Evolutionary conservation across 2,888 invertebrate genomes (phyloP).

Genomic region (Drosophila testacea): DNA sequence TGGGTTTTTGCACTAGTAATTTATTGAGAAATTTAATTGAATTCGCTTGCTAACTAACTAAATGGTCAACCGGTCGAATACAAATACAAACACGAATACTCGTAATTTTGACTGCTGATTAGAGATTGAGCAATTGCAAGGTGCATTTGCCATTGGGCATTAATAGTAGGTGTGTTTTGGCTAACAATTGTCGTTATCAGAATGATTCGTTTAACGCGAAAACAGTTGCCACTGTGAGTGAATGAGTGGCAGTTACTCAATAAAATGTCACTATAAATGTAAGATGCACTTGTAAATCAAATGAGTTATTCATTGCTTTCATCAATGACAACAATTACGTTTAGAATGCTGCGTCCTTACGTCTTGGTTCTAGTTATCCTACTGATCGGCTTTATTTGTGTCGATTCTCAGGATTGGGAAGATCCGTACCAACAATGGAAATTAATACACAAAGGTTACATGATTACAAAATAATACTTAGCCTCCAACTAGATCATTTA

Average conservation of each 20-base stretch:
- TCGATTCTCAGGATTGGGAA: neutral
- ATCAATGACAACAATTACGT: neutral
- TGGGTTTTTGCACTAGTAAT: constrained; percentile 69
- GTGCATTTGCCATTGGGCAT: constrained; percentile 4
- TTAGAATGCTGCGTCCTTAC: constrained; percentile 7
- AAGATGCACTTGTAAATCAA: neutral
- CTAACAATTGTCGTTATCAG: constrained; percentile 4
- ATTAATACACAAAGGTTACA: constrained; percentile 15
- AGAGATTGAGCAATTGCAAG: constrained; percentile 62
- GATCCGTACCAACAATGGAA: neutral
- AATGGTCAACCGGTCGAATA: constrained; percentile 28
- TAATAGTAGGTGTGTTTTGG: constrained; percentile 3
- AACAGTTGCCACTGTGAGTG: constrained; percentile 13
- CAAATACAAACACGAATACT: constrained; percentile 8
- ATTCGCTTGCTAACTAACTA: constrained; percentile 58
- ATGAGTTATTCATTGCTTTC: constrained; percentile 1
- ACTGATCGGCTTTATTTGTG: neutral
- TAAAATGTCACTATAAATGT: constrained; percentile 18
- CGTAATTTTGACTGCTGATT: constrained; percentile 56
- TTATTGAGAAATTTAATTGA: constrained; percentile 79
- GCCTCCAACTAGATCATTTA: neutral
- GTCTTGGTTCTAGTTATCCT: neutral
- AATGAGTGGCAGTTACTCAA: neutral
- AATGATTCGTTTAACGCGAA: neutral
- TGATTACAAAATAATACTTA: neutral